These are phyloP conservation scores for Lateolabrax maculatus DNA, from an alignment of 2,797 vertebrate genomes.

Conservation along the genomic window DNA sequence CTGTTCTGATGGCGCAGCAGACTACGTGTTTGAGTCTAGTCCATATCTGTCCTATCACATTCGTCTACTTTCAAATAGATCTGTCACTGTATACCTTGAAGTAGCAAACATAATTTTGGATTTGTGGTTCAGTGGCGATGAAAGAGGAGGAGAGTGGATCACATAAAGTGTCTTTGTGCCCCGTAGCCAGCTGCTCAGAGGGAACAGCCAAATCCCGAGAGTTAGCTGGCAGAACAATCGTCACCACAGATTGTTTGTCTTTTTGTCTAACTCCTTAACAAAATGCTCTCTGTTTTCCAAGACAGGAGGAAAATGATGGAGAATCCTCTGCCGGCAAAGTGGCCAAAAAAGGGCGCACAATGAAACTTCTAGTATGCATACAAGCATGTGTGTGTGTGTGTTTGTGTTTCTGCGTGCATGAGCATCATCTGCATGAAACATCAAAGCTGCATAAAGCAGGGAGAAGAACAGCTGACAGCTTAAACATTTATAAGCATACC, in stretches of 20 bases:
- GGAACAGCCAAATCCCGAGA: constrained; percentile 66
- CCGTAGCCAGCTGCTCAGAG: constrained; percentile 59
- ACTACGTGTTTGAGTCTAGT: background rate
- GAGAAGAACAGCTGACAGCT: constrained; percentile 73
- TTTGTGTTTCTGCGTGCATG: constrained; percentile 28
- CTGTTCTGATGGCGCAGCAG: constrained; percentile 17
- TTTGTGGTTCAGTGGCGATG: constrained; percentile 27
- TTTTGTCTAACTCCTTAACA: constrained; percentile 49
- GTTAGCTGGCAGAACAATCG: constrained; percentile 69
- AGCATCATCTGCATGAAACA: constrained; percentile 64
- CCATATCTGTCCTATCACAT: background rate
- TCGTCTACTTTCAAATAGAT: constrained; percentile 1
- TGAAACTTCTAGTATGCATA: constrained; percentile 34
- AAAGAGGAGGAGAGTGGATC: constrained; percentile 23
- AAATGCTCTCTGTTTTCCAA: constrained; percentile 65
- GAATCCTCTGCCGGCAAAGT: constrained; percentile 20
- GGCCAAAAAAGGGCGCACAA: constrained; percentile 47
- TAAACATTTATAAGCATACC: constrained; percentile 73
- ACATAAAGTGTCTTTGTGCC: constrained; percentile 72
- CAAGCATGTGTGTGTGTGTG: constrained; percentile 16
- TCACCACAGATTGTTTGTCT: constrained; percentile 68
- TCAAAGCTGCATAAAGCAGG: constrained; percentile 71
- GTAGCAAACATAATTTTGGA: background rate
- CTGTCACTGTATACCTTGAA: background rate
- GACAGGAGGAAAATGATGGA: constrained; percentile 36